A percentile compares a stretch with the other conserved stretches of the same genome.
These are phyloP conservation scores for Strix uralensis DNA, from an alignment of 2,113 vertebrate species.

Conservation along the genomic window DNA sequence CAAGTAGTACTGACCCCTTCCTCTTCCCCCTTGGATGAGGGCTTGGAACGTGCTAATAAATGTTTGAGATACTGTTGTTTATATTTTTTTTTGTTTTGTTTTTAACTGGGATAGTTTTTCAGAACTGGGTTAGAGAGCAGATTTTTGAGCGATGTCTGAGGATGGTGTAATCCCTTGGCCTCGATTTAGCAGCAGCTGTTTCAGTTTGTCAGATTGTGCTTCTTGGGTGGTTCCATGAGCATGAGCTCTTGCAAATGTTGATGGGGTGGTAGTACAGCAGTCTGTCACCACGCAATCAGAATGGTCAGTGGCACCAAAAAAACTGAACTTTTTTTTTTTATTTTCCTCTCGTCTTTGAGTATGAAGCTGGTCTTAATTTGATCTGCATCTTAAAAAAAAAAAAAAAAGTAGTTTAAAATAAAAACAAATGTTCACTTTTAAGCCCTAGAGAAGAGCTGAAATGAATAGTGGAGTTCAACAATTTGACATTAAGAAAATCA, in stretches of 20 bases:
- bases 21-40: background rate
- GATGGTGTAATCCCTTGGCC: slow-evolving; percentile 23
- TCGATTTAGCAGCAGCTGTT: background rate
- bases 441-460: background rate
- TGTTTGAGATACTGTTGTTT: background rate
- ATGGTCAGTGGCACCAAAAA: background rate
- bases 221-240: background rate
- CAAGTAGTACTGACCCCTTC: background rate
- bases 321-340: background rate
- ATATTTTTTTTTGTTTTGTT: background rate
- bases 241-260: background rate
- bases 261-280: background rate
- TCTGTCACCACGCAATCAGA: background rate
- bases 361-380: background rate
- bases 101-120: background rate
- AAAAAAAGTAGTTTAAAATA: background rate
- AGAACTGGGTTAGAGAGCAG: background rate
- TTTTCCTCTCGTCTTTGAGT: background rate
- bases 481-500: background rate
- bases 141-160: background rate
- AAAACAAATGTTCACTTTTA: background rate
- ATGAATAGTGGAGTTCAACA: background rate
- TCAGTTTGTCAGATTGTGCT: background rate
- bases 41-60: background rate
- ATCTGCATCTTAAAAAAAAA: background rate